These are phyloP conservation scores for Alectoris magna DNA, from an alignment of 2,797 vertebrate genomes.

Conservation along the genomic window DNA sequence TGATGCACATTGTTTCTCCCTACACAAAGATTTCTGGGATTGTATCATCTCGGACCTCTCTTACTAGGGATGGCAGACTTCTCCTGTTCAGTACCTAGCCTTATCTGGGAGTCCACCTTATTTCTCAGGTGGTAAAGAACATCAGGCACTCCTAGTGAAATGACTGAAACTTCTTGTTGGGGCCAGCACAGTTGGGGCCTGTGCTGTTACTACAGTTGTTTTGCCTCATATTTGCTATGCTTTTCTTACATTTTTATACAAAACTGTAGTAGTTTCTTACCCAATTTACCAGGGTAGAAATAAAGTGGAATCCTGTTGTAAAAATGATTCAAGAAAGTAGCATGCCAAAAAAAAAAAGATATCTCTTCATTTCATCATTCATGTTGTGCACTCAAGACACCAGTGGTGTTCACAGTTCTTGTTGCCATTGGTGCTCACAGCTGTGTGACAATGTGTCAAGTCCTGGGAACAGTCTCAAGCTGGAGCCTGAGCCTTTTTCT, in stretches of 20 bases:
- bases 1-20: neutral
- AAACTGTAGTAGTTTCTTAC: neutral
- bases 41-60: neutral
- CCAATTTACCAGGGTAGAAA: neutral
- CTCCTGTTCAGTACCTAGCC: neutral
- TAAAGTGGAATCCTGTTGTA: neutral
- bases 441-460: rapidly evolving
- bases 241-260: neutral
- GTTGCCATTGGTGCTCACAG: rapidly evolving
- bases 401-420: neutral
- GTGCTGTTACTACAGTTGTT: neutral
- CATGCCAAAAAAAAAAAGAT: too few species aligned
- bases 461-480: neutral
- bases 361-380: too few species aligned
- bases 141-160: neutral
- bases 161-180: neutral
- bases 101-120: neutral
- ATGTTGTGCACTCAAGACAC: too few species aligned
- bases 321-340: neutral
- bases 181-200: neutral
- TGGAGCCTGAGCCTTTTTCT: neutral
- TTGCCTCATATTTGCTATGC: neutral
- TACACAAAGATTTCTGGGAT: neutral
- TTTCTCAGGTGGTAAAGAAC: neutral
- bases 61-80: neutral